Evolutionary conservation across 2,888 invertebrate species (phyloP).

Genomic region (Cinara cedri): DNA sequence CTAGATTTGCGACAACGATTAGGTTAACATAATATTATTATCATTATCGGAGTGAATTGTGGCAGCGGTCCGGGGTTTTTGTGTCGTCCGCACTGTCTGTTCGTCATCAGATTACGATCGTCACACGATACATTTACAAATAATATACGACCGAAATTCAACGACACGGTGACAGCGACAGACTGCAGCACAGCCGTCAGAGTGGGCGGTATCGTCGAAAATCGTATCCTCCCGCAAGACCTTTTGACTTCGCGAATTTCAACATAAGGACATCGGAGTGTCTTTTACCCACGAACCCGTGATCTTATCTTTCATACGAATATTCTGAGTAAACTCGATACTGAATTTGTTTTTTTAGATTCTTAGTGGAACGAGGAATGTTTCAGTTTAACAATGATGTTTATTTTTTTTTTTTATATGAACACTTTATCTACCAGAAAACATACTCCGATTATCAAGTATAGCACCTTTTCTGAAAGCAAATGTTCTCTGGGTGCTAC

Average conservation of each 20-base stretch:
- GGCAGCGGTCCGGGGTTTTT: background rate
- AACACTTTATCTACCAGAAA: no score
- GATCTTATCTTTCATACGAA: background rate
- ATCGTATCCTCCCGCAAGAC: constrained; percentile 21
- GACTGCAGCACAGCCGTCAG: constrained; percentile 33
- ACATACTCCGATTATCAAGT: no score
- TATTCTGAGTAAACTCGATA: background rate
- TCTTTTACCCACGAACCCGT: background rate
- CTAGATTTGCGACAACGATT: constrained; percentile 24
- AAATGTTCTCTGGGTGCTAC: no score
- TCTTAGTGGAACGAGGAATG: no score
- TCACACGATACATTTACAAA: constrained; percentile 11
- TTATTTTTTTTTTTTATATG: no score
- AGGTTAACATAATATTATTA: background rate
- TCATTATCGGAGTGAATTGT: no score
- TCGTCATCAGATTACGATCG: constrained; percentile 14
- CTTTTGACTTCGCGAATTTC: constrained; percentile 20
- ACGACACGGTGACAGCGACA: constrained; percentile 16
- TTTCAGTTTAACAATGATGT: no score
- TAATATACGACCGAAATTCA: background rate
- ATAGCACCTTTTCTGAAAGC: no score
- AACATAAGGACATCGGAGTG: no score
- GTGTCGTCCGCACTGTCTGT: background rate
- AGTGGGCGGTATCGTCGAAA: constrained; percentile 18
- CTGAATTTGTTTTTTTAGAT: no score